Conservation (phyloP, 2,797 vertebrate species). For the Ispidina picta region DNA sequence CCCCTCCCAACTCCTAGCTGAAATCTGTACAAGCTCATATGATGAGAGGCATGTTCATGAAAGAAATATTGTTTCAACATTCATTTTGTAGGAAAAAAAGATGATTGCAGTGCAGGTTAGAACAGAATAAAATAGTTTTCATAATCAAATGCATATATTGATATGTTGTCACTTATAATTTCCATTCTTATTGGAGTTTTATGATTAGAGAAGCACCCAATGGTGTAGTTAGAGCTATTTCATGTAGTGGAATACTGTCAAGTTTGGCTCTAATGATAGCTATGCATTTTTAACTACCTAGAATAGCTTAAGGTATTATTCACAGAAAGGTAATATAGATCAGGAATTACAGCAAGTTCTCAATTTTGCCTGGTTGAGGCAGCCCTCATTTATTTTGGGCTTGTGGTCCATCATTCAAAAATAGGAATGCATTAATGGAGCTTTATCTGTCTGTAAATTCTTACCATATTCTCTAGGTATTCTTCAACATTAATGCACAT, state of each 20-base stretch:
- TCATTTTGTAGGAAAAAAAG: not conserved
- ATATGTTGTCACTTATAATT: not conserved
- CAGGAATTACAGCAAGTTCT: not conserved
- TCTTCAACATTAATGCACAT: not conserved
- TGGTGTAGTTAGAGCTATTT: not conserved
- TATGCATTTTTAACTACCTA: slow-evolving; percentile 30
- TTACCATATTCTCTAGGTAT: not conserved
- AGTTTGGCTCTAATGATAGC: slow-evolving; percentile 9
- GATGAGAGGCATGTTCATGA: not conserved
- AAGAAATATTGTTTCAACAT: not conserved
- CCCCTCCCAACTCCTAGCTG: not conserved
- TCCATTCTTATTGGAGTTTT: not conserved
- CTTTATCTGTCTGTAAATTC: not conserved
- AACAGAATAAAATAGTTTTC: not conserved
- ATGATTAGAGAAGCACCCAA: not conserved
- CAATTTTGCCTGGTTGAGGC: not conserved
- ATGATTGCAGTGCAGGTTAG: not conserved
- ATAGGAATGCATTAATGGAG: not conserved
- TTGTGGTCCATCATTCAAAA: not conserved
- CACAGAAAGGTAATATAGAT: not conserved
- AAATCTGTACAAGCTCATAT: not conserved
- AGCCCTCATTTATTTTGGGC: not conserved
- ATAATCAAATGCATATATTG: not conserved
- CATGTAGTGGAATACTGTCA: not conserved
- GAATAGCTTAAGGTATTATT: slow-evolving; percentile 17